Percentiles rank a stretch among this genome's conserved stretches.
These are phyloP conservation scores for Atethmia centrago DNA, from an alignment of 2,888 invertebrate species.

Conservation along the genomic window DNA sequence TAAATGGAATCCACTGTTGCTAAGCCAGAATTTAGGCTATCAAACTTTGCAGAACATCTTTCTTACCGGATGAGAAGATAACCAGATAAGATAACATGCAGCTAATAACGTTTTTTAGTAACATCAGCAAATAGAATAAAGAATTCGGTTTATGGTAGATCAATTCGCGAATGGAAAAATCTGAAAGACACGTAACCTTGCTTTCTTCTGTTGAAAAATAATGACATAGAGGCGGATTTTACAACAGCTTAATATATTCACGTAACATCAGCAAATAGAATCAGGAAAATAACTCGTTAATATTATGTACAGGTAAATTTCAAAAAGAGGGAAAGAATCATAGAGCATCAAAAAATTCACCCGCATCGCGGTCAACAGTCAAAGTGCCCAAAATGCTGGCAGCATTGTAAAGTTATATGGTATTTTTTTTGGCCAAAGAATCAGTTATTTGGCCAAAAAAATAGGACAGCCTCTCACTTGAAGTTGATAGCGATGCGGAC, in stretches of 20 bases:
- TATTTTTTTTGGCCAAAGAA: no score
- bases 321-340: not conserved
- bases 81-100: slow-evolving; percentile 17
- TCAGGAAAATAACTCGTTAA: not conserved
- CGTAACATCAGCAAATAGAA: slow-evolving; percentile 4
- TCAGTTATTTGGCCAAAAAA: no score
- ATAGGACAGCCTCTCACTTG: no score
- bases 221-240: not conserved
- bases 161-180: slow-evolving; percentile 28
- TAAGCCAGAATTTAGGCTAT: not conserved
- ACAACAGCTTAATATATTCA: not conserved
- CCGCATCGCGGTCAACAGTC: no score
- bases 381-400: no score
- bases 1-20: slow-evolving; percentile 1
- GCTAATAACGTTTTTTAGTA: not conserved
- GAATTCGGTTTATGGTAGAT: slow-evolving; percentile 1
- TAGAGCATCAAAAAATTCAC: no score
- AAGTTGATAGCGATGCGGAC: no score
- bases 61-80: slow-evolving; percentile 6
- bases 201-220: not conserved
- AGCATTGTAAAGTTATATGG: no score
- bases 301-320: no score
- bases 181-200: not conserved
- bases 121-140: slow-evolving; percentile 9
- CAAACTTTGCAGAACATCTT: not conserved